A percentile compares a stretch with the other conserved stretches of the same genome.
These are phyloP conservation scores for Colinus virginianus DNA, from an alignment of 2,113 vertebrate genomes.

Conservation along the genomic window DNA sequence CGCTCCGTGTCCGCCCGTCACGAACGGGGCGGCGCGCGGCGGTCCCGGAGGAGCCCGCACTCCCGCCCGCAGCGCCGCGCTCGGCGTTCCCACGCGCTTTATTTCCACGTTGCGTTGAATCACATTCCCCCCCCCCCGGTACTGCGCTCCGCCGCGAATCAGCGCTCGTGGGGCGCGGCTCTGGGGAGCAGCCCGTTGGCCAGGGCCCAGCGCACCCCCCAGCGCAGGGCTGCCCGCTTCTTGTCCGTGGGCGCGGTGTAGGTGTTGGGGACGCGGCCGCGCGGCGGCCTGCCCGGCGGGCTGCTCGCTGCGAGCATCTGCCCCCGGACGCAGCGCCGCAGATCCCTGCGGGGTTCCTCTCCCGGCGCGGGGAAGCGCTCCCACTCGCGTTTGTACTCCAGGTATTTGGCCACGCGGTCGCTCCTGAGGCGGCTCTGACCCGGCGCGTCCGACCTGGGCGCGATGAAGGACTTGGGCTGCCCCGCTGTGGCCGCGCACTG, in stretches of 20 bases:
- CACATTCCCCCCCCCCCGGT: background rate
- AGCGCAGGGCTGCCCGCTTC: constrained; percentile 86
- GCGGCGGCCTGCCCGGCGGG: constrained; percentile 63
- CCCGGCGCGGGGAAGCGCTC: constrained; percentile 67
- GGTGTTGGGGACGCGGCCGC: constrained; percentile 77
- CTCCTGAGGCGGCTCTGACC: constrained; percentile 54
- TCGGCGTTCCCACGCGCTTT: no score
- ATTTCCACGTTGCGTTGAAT: background rate
- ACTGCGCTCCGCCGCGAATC: no score
- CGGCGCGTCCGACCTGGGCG: constrained; percentile 55
- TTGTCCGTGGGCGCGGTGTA: constrained; percentile 91
- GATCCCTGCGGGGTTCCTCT: constrained; percentile 42
- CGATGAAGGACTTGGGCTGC: constrained; percentile 73
- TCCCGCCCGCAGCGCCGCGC: no score
- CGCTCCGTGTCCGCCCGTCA: no score
- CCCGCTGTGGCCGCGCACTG: background rate
- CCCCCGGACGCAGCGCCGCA: constrained; percentile 73
- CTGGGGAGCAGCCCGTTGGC: constrained; percentile 81
- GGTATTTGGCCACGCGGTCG: constrained; percentile 74
- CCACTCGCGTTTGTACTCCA: constrained; percentile 76
- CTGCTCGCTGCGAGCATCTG: constrained; percentile 63
- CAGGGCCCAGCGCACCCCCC: constrained; percentile 86
- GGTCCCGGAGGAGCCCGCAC: no score
- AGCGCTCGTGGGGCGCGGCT: no score
- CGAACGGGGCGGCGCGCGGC: no score